A percentile compares a stretch with the other conserved stretches of the same genome.
Conservation (phyloP, 2,797 vertebrate species). For the Sciurus vulgaris region DNA sequence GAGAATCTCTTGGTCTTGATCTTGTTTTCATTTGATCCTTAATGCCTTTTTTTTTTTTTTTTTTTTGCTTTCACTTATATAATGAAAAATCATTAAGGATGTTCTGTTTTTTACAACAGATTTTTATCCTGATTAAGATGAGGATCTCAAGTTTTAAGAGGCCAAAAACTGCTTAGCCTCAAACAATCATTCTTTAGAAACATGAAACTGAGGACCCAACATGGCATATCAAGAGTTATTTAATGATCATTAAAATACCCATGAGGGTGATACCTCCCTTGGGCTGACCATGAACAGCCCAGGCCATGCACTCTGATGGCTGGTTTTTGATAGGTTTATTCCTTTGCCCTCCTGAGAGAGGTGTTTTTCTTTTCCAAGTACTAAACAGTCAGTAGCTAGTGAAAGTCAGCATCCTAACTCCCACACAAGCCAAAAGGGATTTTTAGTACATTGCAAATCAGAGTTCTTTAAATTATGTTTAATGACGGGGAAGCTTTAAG, state of each 20-base stretch:
- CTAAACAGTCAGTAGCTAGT: constrained; percentile 39
- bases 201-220: constrained; percentile 67
- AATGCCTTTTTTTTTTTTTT: constrained; percentile 2
- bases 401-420: constrained; percentile 59
- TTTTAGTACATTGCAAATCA: constrained; percentile 70
- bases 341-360: constrained; percentile 12
- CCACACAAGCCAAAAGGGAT: constrained; percentile 59
- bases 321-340: constrained; percentile 72
- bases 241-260: constrained; percentile 61
- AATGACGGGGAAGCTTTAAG: constrained; percentile 59
- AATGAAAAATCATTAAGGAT: constrained; percentile 52
- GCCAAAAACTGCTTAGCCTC: constrained; percentile 18
- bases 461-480: constrained; percentile 71
- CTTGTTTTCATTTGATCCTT: constrained; percentile 26
- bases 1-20: background rate
- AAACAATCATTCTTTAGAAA: constrained; percentile 46
- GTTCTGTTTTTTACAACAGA: background rate
- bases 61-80: constrained; percentile 37
- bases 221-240: constrained; percentile 70
- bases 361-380: constrained; percentile 63
- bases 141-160: constrained; percentile 67
- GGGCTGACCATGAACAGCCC: constrained; percentile 36
- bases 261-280: constrained; percentile 60
- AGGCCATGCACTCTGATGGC: background rate
- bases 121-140: constrained; percentile 66